These are phyloP conservation scores for Leptinotarsa tumamoca DNA, from an alignment of 2,888 invertebrate species.

Conservation along the genomic window DNA sequence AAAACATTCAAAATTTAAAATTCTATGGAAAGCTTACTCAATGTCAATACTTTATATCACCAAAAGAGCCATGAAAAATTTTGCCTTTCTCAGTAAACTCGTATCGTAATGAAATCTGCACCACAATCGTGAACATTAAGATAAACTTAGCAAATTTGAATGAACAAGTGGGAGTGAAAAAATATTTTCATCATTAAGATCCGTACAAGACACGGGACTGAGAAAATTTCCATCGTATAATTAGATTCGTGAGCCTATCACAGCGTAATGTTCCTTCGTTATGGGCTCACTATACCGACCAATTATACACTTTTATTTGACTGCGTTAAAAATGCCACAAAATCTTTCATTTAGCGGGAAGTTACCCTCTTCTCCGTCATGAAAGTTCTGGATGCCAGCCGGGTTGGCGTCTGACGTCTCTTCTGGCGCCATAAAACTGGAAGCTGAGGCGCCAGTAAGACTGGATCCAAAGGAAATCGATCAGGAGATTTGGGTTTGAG, in stretches of 20 bases:
- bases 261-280: background rate
- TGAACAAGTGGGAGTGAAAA: too few species aligned
- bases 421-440: slow-evolving; percentile 19
- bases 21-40: too few species aligned
- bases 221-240: background rate
- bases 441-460: slow-evolving; percentile 6
- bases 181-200: too few species aligned
- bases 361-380: slow-evolving; percentile 1
- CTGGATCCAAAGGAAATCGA: slow-evolving; percentile 10
- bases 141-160: too few species aligned
- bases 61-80: too few species aligned
- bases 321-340: slow-evolving; percentile 8
- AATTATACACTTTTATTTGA: slow-evolving; percentile 6
- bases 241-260: background rate
- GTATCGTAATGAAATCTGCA: too few species aligned
- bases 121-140: too few species aligned
- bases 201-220: background rate
- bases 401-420: slow-evolving; percentile 22
- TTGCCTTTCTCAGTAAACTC: too few species aligned
- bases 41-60: too few species aligned
- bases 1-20: too few species aligned
- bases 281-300: background rate
- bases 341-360: slow-evolving; percentile 13
- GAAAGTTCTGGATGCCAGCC: slow-evolving; percentile 6
- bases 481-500: background rate